Conservation (phyloP, 1,140 invertebrate genomes). For the Pseudomyrmex dendroicus region DNA sequence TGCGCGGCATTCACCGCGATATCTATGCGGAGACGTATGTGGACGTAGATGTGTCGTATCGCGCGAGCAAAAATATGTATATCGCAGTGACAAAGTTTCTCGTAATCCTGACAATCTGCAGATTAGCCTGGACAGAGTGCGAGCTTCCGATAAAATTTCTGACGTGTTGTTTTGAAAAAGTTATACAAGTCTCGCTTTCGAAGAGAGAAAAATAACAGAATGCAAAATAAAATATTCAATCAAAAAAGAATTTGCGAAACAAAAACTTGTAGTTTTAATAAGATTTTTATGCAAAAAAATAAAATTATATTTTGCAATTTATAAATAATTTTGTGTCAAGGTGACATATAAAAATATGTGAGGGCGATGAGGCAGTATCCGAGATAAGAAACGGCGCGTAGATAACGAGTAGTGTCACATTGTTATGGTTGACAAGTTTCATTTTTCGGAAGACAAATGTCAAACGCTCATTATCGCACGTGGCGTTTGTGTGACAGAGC, state of each 20-base stretch:
- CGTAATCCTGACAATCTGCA: slow-evolving; percentile 58
- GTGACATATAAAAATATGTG: not conserved
- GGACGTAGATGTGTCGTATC: not conserved
- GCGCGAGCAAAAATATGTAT: slow-evolving; percentile 18
- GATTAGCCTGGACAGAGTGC: slow-evolving; percentile 47
- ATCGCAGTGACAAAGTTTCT: slow-evolving; percentile 37
- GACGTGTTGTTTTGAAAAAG: not conserved
- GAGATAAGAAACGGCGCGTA: too few relatives aligned
- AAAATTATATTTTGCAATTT: too few relatives aligned
- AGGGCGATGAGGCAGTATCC: too few relatives aligned
- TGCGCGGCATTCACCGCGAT: not conserved
- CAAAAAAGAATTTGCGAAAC: not conserved
- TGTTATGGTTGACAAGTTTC: too few relatives aligned
- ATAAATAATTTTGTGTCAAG: slow-evolving; percentile 12
- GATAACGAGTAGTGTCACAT: too few relatives aligned
- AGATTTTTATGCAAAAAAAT: not conserved
- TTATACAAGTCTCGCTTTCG: not conserved
- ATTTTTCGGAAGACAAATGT: too few relatives aligned
- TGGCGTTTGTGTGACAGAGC: too few relatives aligned
- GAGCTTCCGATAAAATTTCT: slow-evolving; percentile 48
- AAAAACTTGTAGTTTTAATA: not conserved
- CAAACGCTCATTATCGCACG: too few relatives aligned
- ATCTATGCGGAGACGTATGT: not conserved
- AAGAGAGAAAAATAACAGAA: not conserved
- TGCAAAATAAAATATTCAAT: not conserved